Evolutionary conservation across 2,888 invertebrate species (phyloP), one percentile per base, ranked within the genome.

Genomic region (Nymphalis polychloros): DNA sequence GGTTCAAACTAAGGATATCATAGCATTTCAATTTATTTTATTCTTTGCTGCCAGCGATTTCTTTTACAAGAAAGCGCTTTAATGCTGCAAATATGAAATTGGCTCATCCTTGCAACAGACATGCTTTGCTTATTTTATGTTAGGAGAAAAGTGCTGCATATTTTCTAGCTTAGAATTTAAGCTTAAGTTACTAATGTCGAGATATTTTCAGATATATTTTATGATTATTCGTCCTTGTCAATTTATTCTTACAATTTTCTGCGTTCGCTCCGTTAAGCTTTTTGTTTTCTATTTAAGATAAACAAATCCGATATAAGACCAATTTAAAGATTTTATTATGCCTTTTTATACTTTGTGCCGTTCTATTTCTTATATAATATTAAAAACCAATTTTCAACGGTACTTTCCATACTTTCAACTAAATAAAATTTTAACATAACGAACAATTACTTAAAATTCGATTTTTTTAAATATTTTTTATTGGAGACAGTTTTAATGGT

Each of bases 61-160:
- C 79, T 81, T 85, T 82, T 79, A 81, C 78, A 83, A 80, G 82
- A 80, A 84, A 81, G 81, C 79, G 78, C 80, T 85, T 74, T 74
- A 79, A 83, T 82, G 82, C 84, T 81, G 82, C 84, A 84, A 86
- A 86, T 87, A 86, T 84, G 83, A 86, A 86, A 89, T 87, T 87
- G 86, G 84, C 79, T 82, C 82, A 83, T 84, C 79, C 81, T 81
- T 82, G 83, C 82, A 82, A 75, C 78, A 80, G 84, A 83, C 83
- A 81, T 81, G 81, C 77, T 77, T 79, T 79, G 78, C 80, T 81
- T 82, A 83, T 82, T 84, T 82, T 77, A 78, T 77, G 75, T 75
- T 76, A 73, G 75, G 70, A 63, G 69, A 73, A 75, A 68, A 71
- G 68, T 67, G 53, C 65, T 68, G 62, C 57, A 70, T 71, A 74